Conservation (phyloP, 1,140 invertebrate species). For the Diabrotica undecimpunctata region DNA sequence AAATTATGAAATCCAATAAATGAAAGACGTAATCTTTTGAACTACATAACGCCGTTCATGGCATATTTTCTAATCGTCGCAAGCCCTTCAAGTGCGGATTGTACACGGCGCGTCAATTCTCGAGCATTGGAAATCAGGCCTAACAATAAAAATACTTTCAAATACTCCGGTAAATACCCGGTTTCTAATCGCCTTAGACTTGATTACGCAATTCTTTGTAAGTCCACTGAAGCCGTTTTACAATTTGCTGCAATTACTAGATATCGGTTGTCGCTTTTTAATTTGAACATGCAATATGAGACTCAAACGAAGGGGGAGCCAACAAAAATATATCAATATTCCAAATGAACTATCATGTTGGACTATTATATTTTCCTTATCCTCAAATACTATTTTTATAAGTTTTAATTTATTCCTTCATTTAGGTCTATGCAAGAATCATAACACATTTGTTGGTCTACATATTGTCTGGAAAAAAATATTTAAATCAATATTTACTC, state of each 20-base stretch:
- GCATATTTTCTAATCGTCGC: neutral
- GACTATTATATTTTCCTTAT: too few species aligned
- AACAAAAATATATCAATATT: too few species aligned
- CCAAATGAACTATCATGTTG: too few species aligned
- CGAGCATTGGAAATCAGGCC: conserved; percentile 24
- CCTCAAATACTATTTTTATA: too few species aligned
- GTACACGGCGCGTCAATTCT: conserved; percentile 16
- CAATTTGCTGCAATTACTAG: conserved; percentile 2
- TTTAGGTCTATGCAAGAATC: too few species aligned
- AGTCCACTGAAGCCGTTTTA: neutral
- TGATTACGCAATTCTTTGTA: conserved; percentile 2
- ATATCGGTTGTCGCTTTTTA: neutral
- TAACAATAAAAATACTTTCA: conserved; percentile 33
- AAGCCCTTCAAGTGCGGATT: conserved; percentile 29
- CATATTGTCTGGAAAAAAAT: too few species aligned
- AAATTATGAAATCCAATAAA: too few species aligned
- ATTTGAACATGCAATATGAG: neutral
- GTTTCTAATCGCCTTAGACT: neutral
- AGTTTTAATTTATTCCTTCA: too few species aligned
- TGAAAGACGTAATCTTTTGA: too few species aligned
- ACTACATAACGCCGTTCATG: too few species aligned
- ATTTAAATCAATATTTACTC: too few species aligned
- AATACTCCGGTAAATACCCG: conserved; percentile 8
- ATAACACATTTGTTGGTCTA: too few species aligned
- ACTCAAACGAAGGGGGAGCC: neutral